Evolutionary conservation across 2,797 vertebrate species (phyloP).

Genomic region (Scyliorhinus canicula): DNA sequence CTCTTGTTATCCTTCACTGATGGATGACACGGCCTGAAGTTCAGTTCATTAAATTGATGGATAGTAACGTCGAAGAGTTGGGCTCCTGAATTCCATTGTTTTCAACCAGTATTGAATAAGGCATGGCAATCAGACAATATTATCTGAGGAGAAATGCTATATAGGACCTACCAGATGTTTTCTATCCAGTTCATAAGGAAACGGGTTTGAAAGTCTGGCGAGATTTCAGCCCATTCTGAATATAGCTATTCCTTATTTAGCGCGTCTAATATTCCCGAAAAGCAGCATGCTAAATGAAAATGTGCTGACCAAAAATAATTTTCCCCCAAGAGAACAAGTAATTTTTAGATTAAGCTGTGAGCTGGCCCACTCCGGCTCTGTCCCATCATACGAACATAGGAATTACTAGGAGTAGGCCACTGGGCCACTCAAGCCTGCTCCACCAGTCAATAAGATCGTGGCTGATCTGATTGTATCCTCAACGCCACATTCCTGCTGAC

Average conservation of each 20-base stretch:
- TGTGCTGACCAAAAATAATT: not conserved
- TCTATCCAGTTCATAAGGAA: not conserved
- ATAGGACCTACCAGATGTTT: not conserved
- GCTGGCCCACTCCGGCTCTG: not conserved
- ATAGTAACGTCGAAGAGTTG: not conserved
- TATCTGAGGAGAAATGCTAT: not conserved
- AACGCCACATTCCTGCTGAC: no score
- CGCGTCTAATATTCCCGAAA: not conserved
- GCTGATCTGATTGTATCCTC: no score
- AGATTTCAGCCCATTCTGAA: not conserved
- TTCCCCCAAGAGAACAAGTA: not conserved
- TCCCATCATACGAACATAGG: no score
- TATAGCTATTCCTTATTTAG: not conserved
- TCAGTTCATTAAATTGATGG: slow-evolving; percentile 25
- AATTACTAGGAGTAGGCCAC: no score
- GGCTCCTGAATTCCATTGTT: slow-evolving; percentile 9
- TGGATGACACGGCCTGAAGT: not conserved
- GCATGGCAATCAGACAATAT: not conserved
- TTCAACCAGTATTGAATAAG: not conserved
- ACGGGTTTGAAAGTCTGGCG: not conserved
- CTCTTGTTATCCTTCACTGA: not conserved
- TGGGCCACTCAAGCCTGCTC: no score
- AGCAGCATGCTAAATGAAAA: not conserved
- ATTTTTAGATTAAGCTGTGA: not conserved
- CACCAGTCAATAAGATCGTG: no score